phyloP scores from a whole-genome alignment of 2,888 invertebrate species.

The Eugnorisma glareosa region DNA sequence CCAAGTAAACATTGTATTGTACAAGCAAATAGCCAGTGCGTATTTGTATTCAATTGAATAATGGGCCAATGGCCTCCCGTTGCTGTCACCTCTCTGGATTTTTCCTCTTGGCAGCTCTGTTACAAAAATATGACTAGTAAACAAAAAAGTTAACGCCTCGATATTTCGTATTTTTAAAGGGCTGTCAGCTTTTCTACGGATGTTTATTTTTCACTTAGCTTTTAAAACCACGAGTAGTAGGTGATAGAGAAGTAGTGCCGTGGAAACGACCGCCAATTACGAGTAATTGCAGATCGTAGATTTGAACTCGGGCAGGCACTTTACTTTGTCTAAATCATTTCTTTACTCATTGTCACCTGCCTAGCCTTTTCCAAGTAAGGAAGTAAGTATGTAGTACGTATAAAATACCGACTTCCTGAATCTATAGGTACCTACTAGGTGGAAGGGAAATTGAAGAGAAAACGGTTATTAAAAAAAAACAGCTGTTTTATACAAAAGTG shows the following conservation, averaged over 20 bases:
- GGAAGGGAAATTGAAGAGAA: too few species aligned
- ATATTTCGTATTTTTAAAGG: not conserved
- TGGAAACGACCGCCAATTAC: not conserved
- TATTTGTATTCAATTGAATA: slow-evolving; percentile 35
- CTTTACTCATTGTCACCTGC: not conserved
- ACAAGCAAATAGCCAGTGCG: slow-evolving; percentile 10
- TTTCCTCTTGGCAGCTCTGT: not conserved
- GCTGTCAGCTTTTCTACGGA: not conserved
- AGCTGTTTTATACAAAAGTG: too few species aligned
- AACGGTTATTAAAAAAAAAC: too few species aligned
- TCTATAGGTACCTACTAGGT: too few species aligned
- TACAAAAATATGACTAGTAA: not conserved
- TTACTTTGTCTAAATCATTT: not conserved
- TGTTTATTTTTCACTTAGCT: not conserved
- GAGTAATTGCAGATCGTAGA: not conserved
- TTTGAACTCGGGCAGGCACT: not conserved
- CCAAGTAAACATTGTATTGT: slow-evolving; percentile 21
- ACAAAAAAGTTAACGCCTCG: slow-evolving; percentile 20
- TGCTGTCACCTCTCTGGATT: slow-evolving; percentile 1
- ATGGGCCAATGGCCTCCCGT: slow-evolving; percentile 2
- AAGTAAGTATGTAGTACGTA: too few species aligned
- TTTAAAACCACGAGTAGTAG: not conserved
- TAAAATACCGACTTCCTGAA: too few species aligned
- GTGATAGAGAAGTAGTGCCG: not conserved
- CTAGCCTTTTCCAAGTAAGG: too few species aligned